These are phyloP conservation scores for Aphis craccivora DNA, from an alignment of 1,140 invertebrate genomes.

Conservation along the genomic window DNA sequence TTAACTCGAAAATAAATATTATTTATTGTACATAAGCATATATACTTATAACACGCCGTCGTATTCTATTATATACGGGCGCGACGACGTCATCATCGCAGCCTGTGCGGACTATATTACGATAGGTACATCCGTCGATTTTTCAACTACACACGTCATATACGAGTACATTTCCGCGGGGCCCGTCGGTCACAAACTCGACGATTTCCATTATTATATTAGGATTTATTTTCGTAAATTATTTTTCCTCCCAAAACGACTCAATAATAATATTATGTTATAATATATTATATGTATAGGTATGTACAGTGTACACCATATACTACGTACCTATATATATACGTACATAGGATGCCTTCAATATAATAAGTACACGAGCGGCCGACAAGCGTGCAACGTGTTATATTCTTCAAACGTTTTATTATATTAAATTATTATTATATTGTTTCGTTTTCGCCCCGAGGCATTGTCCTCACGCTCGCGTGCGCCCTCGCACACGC, in stretches of 20 bases:
- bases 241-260: background rate
- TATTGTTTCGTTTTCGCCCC: constrained; percentile 39
- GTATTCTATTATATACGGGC: background rate
- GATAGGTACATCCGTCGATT: background rate
- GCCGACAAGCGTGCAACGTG: background rate
- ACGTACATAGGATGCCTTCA: background rate
- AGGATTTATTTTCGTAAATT: constrained; percentile 43
- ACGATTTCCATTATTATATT: constrained; percentile 42
- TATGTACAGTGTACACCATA: background rate
- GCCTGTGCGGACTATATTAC: background rate
- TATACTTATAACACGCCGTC: background rate
- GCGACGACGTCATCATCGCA: background rate
- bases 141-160: background rate
- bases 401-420: background rate
- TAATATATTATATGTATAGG: background rate
- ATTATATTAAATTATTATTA: constrained; percentile 25
- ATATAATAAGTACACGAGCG: background rate
- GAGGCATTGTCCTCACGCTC: constrained; percentile 10
- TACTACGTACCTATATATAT: background rate
- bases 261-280: background rate
- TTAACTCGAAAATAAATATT: background rate
- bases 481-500: background rate
- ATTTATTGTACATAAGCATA: background rate
- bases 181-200: background rate
- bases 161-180: background rate